Base-by-base conservation (phyloP, 2,797 vertebrate species). In the Anabas testudineus region DNA sequence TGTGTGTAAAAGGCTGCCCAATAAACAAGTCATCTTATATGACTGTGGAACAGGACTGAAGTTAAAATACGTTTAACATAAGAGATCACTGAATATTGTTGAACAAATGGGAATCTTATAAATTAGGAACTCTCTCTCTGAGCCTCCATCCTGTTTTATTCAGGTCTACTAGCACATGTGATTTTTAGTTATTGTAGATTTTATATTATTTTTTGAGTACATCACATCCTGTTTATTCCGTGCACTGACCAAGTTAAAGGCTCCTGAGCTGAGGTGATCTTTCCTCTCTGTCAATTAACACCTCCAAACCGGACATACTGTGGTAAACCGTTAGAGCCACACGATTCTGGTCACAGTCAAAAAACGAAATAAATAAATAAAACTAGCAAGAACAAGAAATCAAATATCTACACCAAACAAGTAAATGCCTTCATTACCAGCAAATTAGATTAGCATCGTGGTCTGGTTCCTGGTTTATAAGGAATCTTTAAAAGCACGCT, bases 1-100 rank as follows among this genome's bases (percentile, higher is more conserved):
- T 9, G 52, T 51, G 53, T 58, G 60, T 24, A 49, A 63, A 54
- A 12, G 53, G 28, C 47, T 43, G 24, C 76, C 56, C 1, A 32
- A 32, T 7, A n/a, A 43, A 39, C 74, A 43, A 55, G 42, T 61
- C 16, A 41, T 72, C 58, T 30, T 16, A 21, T 4, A 13, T 7
- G 34, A 36, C 43, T 76, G 47, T 43, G 10, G 36, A 69, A 67
- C 30, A n/a, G 4, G 16, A 28, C 14, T 51, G 6, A 48, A 61
- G 41, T 64, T 39, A 34, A 56, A 53, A 58, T 18, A 18, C 6
- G 45, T 26, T 45, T 67, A 19, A 41, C 14, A 32, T 8, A 48
- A 22, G 22, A 34, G 2, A 34, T 34, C 10, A 68, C 9, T 28
- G 34, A 5, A 24, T 51, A 34, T 13, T 22, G 13, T 5, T 24